phyloP scores from a whole-genome alignment of 1,140 invertebrate species.

The Pseudomyrmex sp. region DNA sequence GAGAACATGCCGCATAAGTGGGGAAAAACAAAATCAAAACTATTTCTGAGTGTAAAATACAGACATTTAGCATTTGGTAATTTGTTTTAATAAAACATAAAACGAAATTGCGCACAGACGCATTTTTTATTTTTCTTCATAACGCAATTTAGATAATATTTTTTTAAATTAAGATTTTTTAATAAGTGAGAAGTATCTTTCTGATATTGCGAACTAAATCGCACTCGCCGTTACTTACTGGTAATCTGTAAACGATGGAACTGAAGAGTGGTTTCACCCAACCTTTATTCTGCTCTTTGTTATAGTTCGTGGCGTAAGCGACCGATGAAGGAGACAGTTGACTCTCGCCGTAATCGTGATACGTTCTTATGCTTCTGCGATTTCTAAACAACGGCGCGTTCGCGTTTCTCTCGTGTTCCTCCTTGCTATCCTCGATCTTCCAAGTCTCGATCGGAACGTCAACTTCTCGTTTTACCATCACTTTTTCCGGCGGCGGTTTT shows the following conservation, averaged over 20 bases:
- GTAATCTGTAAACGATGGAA: slow-evolving; percentile 94
- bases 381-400: slow-evolving; percentile 39
- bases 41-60: no score
- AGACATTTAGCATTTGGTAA: no score
- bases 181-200: no score
- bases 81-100: no score
- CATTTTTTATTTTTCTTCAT: slow-evolving; percentile 3
- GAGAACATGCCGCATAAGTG: no score
- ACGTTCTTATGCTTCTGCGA: slow-evolving; percentile 67
- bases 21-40: no score
- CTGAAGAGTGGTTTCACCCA: slow-evolving; percentile 97
- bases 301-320: slow-evolving; percentile 93
- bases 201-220: no score
- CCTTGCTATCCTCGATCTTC: slow-evolving; percentile 55
- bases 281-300: slow-evolving; percentile 89
- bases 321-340: slow-evolving; percentile 92
- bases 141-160: slow-evolving; percentile 11
- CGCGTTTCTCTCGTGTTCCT: slow-evolving; percentile 58
- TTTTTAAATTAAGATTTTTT: no score
- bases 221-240: slow-evolving; percentile 80
- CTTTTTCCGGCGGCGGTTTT: slow-evolving; percentile 72
- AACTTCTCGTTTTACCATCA: slow-evolving; percentile 76
- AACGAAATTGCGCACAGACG: not conserved
- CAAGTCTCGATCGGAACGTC: slow-evolving; percentile 43
- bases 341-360: slow-evolving; percentile 86